phyloP scores from a whole-genome alignment of 2,888 invertebrate genomes.

The Meganola albula region DNA sequence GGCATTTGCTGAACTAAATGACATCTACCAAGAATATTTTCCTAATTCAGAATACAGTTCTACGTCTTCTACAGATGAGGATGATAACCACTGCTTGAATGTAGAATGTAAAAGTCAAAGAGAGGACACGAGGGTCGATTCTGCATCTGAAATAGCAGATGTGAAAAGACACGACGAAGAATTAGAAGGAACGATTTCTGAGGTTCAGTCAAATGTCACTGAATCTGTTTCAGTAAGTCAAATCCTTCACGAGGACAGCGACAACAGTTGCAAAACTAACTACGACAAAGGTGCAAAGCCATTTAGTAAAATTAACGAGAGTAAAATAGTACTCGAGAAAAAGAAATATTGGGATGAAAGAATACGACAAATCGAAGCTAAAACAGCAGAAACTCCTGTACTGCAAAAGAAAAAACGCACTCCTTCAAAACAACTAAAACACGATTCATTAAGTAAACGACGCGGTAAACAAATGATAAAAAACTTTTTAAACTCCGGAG shows the following conservation, averaged over 20 bases:
- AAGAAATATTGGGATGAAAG: conserved; percentile 73
- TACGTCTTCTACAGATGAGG: conserved; percentile 30
- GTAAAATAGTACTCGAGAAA: conserved; percentile 65
- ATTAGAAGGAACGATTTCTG: conserved; percentile 71
- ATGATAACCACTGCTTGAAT: conserved; percentile 30
- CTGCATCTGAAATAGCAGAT: conserved; percentile 72
- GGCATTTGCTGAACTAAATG: conserved; percentile 69
- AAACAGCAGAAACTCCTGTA: conserved; percentile 48
- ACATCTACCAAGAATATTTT: conserved; percentile 58
- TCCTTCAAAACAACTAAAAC: conserved; percentile 51
- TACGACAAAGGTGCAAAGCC: conserved; percentile 35
- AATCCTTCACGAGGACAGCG: conserved; percentile 47
- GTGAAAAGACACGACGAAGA: conserved; percentile 65
- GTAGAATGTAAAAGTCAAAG: conserved; percentile 35
- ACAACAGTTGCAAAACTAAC: conserved; percentile 18
- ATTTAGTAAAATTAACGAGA: conserved; percentile 44
- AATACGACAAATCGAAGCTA: conserved; percentile 63
- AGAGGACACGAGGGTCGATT: conserved; percentile 58
- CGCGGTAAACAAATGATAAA: conserved; percentile 64
- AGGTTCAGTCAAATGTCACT: conserved; percentile 73
- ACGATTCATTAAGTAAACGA: conserved; percentile 64
- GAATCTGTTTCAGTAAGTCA: conserved; percentile 75
- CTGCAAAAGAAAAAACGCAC: conserved; percentile 50
- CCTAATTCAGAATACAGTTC: conserved; percentile 47
- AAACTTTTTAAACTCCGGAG: conserved; percentile 47